These are phyloP conservation scores for Eupithecia subumbrata DNA, from an alignment of 2,888 invertebrate species.

Conservation along the genomic window DNA sequence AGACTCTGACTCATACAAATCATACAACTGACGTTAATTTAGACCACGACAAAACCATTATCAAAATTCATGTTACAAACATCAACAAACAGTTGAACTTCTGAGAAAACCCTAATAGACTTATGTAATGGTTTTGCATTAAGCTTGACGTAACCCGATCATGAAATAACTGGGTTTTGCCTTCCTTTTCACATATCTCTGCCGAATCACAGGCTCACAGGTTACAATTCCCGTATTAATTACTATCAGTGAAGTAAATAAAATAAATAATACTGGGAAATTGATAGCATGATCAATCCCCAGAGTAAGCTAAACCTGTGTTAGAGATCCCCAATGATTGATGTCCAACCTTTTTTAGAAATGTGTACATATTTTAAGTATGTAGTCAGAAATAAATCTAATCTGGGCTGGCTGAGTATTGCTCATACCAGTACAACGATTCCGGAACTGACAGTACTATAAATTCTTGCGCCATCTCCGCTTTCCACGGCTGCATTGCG, in stretches of 20 bases:
- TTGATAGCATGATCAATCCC: background rate
- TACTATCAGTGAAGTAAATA: background rate
- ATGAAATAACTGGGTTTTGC: background rate
- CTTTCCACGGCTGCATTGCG: slow-evolving; percentile 15
- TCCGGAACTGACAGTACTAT: background rate
- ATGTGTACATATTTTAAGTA: background rate
- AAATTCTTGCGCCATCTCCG: slow-evolving; percentile 16
- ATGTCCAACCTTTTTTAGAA: background rate
- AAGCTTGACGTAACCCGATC: background rate
- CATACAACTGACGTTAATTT: background rate
- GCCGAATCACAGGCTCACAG: background rate
- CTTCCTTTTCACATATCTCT: background rate
- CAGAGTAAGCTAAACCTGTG: background rate
- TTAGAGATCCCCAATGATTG: background rate
- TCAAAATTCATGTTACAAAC: background rate
- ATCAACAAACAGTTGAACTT: background rate
- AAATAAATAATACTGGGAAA: background rate
- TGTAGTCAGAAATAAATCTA: background rate
- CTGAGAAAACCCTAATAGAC: background rate
- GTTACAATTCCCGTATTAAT: background rate
- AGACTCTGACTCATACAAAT: background rate
- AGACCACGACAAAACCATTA: background rate
- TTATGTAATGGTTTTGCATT: background rate
- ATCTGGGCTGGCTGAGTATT: background rate
- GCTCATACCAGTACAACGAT: background rate